Evolutionary conservation across 1,140 invertebrate species (phyloP).

Genomic region (Ephestia elutella): DNA sequence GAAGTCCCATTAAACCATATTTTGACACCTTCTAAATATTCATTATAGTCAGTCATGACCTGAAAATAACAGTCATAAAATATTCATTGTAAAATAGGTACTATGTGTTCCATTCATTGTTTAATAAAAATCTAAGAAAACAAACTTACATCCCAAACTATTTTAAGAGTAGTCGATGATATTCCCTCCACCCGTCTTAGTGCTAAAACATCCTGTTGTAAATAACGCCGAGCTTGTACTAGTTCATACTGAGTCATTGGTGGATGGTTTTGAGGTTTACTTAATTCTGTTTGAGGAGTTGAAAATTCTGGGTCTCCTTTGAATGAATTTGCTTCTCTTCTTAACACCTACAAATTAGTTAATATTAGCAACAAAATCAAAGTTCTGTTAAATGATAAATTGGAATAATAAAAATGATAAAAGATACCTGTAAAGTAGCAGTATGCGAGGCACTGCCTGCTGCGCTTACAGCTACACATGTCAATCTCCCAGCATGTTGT

Average conservation of each 20-base stretch:
- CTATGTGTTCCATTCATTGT: background rate
- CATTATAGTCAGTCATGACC: slow-evolving; percentile 69
- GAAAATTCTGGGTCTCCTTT: slow-evolving; percentile 55
- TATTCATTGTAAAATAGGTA: too few species aligned
- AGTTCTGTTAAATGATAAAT: background rate
- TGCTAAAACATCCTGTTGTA: slow-evolving; percentile 88
- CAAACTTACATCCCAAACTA: slow-evolving; percentile 87
- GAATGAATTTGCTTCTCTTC: slow-evolving; percentile 64
- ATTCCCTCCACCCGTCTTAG: slow-evolving; percentile 86
- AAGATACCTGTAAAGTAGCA: slow-evolving; percentile 50
- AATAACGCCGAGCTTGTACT: slow-evolving; percentile 83
- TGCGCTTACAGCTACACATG: slow-evolving; percentile 63
- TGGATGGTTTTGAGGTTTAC: slow-evolving; percentile 76
- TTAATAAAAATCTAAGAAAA: slow-evolving; percentile 8
- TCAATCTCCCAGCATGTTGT: slow-evolving; percentile 58
- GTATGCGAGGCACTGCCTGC: slow-evolving; percentile 65
- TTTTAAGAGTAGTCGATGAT: slow-evolving; percentile 86
- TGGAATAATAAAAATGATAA: background rate
- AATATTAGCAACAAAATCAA: background rate
- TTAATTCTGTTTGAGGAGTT: slow-evolving; percentile 55
- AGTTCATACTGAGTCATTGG: slow-evolving; percentile 86
- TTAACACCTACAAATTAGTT: slow-evolving; percentile 42
- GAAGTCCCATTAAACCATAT: slow-evolving; percentile 91
- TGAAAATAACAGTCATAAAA: slow-evolving; percentile 33
- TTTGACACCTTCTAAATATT: slow-evolving; percentile 91